Evolutionary conservation across 2,888 invertebrate genomes (phyloP).

Genomic region (Caenorhabditis uteleia): DNA sequence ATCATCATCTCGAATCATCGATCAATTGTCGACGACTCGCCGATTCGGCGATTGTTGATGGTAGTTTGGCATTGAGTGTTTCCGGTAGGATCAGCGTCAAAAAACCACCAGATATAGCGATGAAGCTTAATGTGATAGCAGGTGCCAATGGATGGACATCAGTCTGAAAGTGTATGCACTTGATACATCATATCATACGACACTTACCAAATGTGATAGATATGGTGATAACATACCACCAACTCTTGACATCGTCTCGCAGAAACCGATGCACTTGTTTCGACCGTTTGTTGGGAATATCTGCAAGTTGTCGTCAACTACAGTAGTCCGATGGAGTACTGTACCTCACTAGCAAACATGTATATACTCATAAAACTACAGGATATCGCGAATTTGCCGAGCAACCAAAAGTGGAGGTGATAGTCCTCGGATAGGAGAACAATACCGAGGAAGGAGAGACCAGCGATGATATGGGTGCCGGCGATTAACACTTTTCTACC

Average conservation of each 20-base stretch:
- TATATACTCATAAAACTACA: slow-evolving; percentile 62
- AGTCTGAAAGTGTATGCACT: slow-evolving; percentile 17
- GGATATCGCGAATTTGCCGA: slow-evolving; percentile 62
- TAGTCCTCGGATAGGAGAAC: slow-evolving; percentile 9
- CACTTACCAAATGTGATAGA: slow-evolving; percentile 42
- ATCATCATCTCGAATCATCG: too few relatives aligned
- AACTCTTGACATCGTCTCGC: slow-evolving; percentile 46
- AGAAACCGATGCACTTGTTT: slow-evolving; percentile 49
- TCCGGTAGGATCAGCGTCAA: slow-evolving; percentile 49
- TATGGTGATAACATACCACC: slow-evolving; percentile 53
- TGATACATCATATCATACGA: not conserved
- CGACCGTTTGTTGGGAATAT: slow-evolving; percentile 50
- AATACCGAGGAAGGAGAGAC: slow-evolving; percentile 37
- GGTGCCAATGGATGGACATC: slow-evolving; percentile 31
- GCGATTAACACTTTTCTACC: slow-evolving; percentile 46
- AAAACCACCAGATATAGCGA: slow-evolving; percentile 42
- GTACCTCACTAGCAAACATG: slow-evolving; percentile 62
- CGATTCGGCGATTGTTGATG: slow-evolving; percentile 39
- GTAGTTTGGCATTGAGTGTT: slow-evolving; percentile 45
- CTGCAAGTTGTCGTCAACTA: slow-evolving; percentile 5
- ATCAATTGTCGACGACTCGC: slow-evolving; percentile 26
- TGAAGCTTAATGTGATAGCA: slow-evolving; percentile 26
- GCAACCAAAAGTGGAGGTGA: slow-evolving; percentile 50
- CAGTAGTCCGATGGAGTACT: too few relatives aligned
- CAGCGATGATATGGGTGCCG: slow-evolving; percentile 44